phyloP scores from a whole-genome alignment of 2,113 vertebrate genomes.

The Forbesichthys agassizii region DNA sequence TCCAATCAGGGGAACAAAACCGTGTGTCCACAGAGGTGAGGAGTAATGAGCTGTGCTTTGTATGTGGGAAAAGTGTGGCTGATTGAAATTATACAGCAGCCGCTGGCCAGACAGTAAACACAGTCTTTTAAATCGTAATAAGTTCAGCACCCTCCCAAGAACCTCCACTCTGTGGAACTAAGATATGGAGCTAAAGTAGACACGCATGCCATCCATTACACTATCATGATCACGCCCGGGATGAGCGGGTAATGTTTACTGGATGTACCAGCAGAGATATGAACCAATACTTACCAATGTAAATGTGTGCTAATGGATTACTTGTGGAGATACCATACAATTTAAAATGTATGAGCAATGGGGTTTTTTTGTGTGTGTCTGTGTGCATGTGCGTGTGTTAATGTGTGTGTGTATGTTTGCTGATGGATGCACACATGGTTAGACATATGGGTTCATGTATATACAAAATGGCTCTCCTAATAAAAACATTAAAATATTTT shows the following conservation, averaged over 20 bases:
- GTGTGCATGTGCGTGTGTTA: neutral
- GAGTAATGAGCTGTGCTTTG: conserved; percentile 64
- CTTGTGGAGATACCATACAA: too few relatives aligned
- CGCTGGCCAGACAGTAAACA: conserved; percentile 47
- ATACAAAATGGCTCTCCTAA: too few relatives aligned
- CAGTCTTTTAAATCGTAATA: conserved; percentile 41
- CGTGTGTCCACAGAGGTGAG: conserved; percentile 60
- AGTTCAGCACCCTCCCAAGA: conserved; percentile 19
- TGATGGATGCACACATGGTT: too few relatives aligned
- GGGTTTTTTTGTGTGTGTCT: too few relatives aligned
- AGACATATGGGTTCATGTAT: neutral
- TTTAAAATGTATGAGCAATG: too few relatives aligned
- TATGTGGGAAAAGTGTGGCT: conserved; percentile 44
- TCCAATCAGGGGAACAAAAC: conserved; percentile 72
- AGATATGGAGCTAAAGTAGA: neutral
- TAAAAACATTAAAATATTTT: too few relatives aligned
- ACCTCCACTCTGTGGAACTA: neutral
- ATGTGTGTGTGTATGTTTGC: neutral
- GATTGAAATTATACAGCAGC: conserved; percentile 63
- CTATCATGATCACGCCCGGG: neutral
- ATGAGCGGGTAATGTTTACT: neutral
- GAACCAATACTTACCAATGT: too few relatives aligned
- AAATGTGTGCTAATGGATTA: too few relatives aligned
- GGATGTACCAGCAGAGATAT: neutral
- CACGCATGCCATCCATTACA: neutral